These are phyloP conservation scores for Coenobita brevimanus DNA, from an alignment of 1,140 invertebrate species.

Conservation along the genomic window DNA sequence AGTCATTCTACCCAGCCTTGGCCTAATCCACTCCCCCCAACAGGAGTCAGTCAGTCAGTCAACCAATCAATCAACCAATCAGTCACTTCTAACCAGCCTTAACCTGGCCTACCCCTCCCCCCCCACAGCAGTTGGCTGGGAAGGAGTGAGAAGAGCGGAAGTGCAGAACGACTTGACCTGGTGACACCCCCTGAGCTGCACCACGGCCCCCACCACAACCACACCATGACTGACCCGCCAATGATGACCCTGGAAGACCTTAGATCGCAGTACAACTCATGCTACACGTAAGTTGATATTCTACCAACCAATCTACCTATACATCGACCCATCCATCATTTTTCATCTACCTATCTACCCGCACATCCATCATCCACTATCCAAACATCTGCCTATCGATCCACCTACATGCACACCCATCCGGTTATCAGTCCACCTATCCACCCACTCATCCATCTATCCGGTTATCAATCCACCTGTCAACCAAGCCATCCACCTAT, in stretches of 20 bases:
- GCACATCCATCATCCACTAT: no score
- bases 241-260: conserved; percentile 82
- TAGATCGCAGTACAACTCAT: conserved; percentile 81
- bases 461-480: no score
- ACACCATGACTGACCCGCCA: neutral
- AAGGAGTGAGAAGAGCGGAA: conserved; percentile 50
- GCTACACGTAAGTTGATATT: conserved; percentile 82
- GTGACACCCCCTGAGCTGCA: conserved; percentile 35
- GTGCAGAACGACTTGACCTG: conserved; percentile 55
- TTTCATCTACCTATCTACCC: no score
- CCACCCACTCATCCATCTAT: no score
- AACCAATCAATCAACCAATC: neutral
- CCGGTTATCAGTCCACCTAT: no score
- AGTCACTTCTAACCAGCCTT: neutral
- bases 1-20: no score
- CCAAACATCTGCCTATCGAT: no score
- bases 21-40: no score
- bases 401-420: no score
- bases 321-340: no score
- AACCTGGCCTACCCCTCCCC: neutral
- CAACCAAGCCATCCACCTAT: no score
- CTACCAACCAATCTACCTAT: no score
- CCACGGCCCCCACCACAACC: conserved; percentile 14
- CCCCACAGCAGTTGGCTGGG: conserved; percentile 46
- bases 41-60: neutral